Percentiles rank a stretch among this genome's conserved stretches.
Evolutionary conservation across 2,797 vertebrate species (phyloP).

Genomic region (Adelosebastes latens): DNA sequence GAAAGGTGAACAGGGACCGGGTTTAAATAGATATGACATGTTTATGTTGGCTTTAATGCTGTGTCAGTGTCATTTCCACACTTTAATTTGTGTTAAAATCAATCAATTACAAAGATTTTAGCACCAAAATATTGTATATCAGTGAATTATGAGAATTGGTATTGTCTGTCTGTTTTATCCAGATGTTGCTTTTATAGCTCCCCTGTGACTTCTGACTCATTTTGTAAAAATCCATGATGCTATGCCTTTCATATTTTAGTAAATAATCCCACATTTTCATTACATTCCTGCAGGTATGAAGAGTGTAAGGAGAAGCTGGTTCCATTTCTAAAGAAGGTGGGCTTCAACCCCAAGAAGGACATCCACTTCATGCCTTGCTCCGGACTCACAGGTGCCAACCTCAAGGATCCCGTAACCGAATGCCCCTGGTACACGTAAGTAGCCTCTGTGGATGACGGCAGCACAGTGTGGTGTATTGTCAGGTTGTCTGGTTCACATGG

Average conservation of each 20-base stretch:
- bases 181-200: background rate
- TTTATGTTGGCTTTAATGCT: background rate
- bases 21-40: too few relatives aligned
- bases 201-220: background rate
- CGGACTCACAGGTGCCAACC: slow-evolving; percentile 97
- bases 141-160: background rate
- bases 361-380: slow-evolving; percentile 99
- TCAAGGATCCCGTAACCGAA: slow-evolving; percentile 92
- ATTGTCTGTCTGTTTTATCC: background rate
- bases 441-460: too few relatives aligned
- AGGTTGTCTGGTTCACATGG: background rate
- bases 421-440: slow-evolving; percentile 98
- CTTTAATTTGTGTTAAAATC: background rate
- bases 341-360: slow-evolving; percentile 99
- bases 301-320: slow-evolving; percentile 99
- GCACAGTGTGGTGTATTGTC: background rate
- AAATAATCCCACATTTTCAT: background rate
- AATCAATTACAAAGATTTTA: background rate
- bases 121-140: too few relatives aligned
- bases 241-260: background rate
- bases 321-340: slow-evolving; percentile 99
- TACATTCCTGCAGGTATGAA: slow-evolving; percentile 87
- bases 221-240: background rate
- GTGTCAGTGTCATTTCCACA: background rate
- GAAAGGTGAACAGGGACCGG: slow-evolving; percentile 83